phyloP scores from a whole-genome alignment of 2,113 vertebrate genomes.

The Lanius ludovicianus region DNA sequence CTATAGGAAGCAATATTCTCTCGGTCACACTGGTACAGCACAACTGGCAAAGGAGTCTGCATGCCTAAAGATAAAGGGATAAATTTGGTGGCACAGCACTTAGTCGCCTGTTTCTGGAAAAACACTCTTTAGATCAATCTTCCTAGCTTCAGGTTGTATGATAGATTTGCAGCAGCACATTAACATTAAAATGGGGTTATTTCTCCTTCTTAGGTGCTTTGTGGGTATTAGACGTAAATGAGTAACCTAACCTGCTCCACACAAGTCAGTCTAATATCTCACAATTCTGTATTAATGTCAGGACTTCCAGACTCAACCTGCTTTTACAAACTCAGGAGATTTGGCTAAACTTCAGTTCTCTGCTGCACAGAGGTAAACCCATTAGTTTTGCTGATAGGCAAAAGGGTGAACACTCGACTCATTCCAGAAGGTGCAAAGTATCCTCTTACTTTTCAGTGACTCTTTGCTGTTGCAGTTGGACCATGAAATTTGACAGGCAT shows the following conservation, averaged over 20 bases:
- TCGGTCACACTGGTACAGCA: fast-evolving
- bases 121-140: neutral
- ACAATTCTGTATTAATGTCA: neutral
- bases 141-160: neutral
- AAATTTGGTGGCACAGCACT: neutral
- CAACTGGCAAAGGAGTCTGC: neutral
- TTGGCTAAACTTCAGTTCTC: neutral
- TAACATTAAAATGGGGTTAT: neutral
- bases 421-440: neutral
- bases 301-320: neutral
- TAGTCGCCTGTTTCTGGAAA: neutral
- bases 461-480: neutral
- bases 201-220: neutral
- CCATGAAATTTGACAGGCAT: neutral
- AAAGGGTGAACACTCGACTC: neutral
- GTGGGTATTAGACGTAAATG: neutral
- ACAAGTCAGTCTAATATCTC: neutral
- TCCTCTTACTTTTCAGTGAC: neutral
- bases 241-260: neutral
- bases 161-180: neutral
- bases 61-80: neutral
- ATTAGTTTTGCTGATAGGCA: neutral
- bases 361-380: neutral
- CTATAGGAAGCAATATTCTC: neutral
- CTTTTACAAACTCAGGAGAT: neutral